Conservation (phyloP, 2,888 invertebrate species). For the Lepidochrysops patricia region DNA sequence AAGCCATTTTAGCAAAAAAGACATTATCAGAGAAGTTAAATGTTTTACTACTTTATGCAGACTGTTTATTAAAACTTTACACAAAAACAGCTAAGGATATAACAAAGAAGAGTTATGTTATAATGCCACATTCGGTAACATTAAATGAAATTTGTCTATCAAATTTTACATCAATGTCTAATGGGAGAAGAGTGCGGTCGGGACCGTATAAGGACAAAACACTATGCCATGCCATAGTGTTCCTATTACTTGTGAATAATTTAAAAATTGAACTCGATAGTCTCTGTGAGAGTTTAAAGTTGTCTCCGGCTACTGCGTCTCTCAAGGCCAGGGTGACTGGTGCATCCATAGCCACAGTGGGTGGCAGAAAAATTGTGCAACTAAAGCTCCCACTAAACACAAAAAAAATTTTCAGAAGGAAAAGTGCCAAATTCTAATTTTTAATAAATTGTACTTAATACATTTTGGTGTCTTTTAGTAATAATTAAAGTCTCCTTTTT, state of each 20-base stretch:
- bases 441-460: neutral
- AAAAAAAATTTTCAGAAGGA: slow-evolving; percentile 12
- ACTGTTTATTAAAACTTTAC: slow-evolving; percentile 38
- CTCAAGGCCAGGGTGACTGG: slow-evolving; percentile 46
- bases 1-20: slow-evolving; percentile 29
- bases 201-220: slow-evolving; percentile 50
- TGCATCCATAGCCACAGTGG: slow-evolving; percentile 35
- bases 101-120: slow-evolving; percentile 37
- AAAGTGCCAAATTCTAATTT: slow-evolving; percentile 14
- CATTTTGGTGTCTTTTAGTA: too few species aligned
- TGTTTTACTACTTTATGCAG: slow-evolving; percentile 48
- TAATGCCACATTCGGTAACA: slow-evolving; percentile 40
- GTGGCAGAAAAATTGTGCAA: slow-evolving; percentile 36
- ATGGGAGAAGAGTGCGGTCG: slow-evolving; percentile 39
- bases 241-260: slow-evolving; percentile 49
- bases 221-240: slow-evolving; percentile 51
- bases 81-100: slow-evolving; percentile 36
- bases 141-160: slow-evolving; percentile 44
- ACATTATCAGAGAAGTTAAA: slow-evolving; percentile 31
- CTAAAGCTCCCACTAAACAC: slow-evolving; percentile 12
- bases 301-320: slow-evolving; percentile 35
- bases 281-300: slow-evolving; percentile 40
- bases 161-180: slow-evolving; percentile 37
- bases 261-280: slow-evolving; percentile 45
- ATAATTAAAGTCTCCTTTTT: too few species aligned